Conservation (phyloP, 2,888 invertebrate genomes). For the Barypeithes pellucidus region DNA sequence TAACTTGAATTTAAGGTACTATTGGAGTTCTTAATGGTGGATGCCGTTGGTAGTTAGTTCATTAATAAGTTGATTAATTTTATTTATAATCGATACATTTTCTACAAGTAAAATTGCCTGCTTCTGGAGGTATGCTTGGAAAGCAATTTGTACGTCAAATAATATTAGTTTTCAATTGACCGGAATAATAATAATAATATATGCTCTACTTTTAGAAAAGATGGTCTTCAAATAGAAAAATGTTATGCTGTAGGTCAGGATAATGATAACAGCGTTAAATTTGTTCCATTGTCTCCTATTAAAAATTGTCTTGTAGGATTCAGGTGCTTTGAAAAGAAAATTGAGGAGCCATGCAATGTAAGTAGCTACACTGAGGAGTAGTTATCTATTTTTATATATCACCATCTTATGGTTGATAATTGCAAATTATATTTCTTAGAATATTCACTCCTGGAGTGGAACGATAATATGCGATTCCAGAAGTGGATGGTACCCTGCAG, state of each 20-base stretch:
- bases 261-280: constrained; percentile 71
- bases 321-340: constrained; percentile 73
- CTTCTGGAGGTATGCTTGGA: no score
- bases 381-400: not conserved
- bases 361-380: not conserved
- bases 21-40: no score
- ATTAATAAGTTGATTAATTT: no score
- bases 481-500: constrained; percentile 82
- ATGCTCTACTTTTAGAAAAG: constrained; percentile 61
- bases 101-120: no score
- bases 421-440: constrained; percentile 52
- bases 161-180: no score
- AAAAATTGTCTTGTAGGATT: constrained; percentile 73
- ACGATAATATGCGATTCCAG: constrained; percentile 79
- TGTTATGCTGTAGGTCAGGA: constrained; percentile 77
- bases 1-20: constrained; percentile 70
- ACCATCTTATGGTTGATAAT: no score
- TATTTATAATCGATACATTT: no score
- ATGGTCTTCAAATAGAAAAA: constrained; percentile 67
- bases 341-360: constrained; percentile 55
- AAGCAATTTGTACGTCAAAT: no score
- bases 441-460: constrained; percentile 75
- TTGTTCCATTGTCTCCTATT: constrained; percentile 72
- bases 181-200: not conserved
- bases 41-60: no score